Base-by-base conservation (phyloP, 2,797 vertebrate genomes). In the Falco biarmicus region DNA sequence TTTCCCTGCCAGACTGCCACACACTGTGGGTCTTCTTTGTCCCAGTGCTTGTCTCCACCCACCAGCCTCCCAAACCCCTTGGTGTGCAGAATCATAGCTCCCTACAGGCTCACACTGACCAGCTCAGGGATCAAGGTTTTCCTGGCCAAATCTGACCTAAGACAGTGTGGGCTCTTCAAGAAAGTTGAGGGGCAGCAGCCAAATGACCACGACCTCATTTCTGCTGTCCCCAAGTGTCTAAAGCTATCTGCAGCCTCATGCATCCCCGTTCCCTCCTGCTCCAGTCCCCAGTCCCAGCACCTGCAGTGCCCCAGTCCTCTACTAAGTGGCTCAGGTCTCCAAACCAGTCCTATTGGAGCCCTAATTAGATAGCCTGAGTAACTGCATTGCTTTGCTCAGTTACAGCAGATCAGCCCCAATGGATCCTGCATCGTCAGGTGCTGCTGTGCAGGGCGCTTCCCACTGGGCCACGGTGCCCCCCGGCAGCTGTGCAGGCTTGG, bases 401-500 rank as follows among this genome's bases (percentile, higher is more conserved):
- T 61, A 64, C 29, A 61, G 24, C 24, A 74, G 51, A 25, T 34
- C 69, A 81, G 24, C 24, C 14, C 8, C 15, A 13, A 54, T 8
- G 68, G 48, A 28, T 37, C 34, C 39, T 25, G 25, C 12, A 51
- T 7, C 15, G 26, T 32, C 51, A 43, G 64, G 29, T 19, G 65
- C 6, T 60, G 78, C 59, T 2, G 1, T 24, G 45, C 15, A 26
- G 17, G 37, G 15, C 17, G 60, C 21, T 60, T 41, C 51, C 43
- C 51, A 39, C n/a, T 31, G 29, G 59, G 26, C 32, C 16, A 11
- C 1, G 6, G 32, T 65, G 77, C n/a, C 53, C 22, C 14, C 11
- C 0, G 1, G 26, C 19, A 73, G 32, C 41, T 0, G 0, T 16
- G 10, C 0, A 1, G 37, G 26, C 7, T 69, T 31, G 17, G 34